Evolutionary conservation across 2,888 invertebrate genomes (phyloP), one percentile per base, ranked within the genome.

Genomic region (Celastrina argiolus): DNA sequence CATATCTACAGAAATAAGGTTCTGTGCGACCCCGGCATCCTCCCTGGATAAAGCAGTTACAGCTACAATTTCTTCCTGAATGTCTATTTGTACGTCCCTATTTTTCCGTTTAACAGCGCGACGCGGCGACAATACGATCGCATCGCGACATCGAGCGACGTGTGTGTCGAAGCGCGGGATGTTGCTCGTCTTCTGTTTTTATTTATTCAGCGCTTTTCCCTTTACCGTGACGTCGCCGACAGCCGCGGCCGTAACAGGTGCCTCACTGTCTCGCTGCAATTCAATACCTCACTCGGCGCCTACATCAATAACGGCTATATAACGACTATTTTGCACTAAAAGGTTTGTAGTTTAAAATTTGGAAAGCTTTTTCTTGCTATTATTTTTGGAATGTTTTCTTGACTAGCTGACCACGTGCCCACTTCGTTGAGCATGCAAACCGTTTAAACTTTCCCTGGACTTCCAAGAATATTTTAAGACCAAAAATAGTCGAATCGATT

Each of bases 201-300:
- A 22, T 51, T 14, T 51, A 51, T 51, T 22, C 61, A 39, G 61
- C 16, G 22, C 34, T 61, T 61, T 61, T 61, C 14, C 36, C 26
- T 39, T 61, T 39, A 39, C 22, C 61, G 61, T 14, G 36, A 12
- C 61, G 16, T 7, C 31, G 61, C 36, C 18, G 61, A 36, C 59
- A 34, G 39, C 39, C 14, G 61, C 59, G 16, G 39, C 39, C 14
- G 61, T 18, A 61, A 39, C 61, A 61, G 61, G 36, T 61, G 61
- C 61, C 39, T 31, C 58, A 7, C 28, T 16, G 31, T 16, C 28
- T 58, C 58, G 59, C 59, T 59, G 58, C 58, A 58, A 31, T 16
- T 34, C 31, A 59, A 51, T 51, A 51, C 51, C 51, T 51, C 51
- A 51, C 51, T 51, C 22, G 22, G 51, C 51, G 51, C 22, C 22